Conservation (phyloP, 2,113 vertebrate species). For the Mirounga angustirostris region DNA sequence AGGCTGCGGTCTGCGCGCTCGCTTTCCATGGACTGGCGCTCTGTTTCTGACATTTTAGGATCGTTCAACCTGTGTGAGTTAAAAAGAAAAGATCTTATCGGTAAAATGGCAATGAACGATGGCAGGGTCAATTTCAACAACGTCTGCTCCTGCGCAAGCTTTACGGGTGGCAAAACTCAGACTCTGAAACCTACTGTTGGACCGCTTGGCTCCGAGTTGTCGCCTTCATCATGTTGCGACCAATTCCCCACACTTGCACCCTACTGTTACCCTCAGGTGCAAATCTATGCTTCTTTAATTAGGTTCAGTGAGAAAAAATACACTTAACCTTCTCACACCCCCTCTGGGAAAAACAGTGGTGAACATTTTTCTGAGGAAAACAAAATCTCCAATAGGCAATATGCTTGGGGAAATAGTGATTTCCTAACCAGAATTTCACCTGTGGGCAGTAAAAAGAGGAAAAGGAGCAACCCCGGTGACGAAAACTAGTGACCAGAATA, state of each 20-base stretch:
- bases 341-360: background rate
- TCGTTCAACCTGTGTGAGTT: slow-evolving; percentile 94
- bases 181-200: background rate
- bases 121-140: background rate
- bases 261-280: background rate
- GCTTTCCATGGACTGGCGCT: slow-evolving; percentile 96
- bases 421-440: background rate
- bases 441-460: background rate
- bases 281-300: background rate
- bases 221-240: too few relatives aligned
- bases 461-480: background rate
- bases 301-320: background rate
- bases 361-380: background rate
- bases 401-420: background rate
- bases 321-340: background rate
- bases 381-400: background rate
- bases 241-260: background rate
- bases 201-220: background rate
- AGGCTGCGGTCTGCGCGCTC: slow-evolving; percentile 98
- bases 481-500: background rate
- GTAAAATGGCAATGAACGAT: background rate
- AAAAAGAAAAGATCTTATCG: slow-evolving; percentile 60
- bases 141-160: background rate
- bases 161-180: background rate
- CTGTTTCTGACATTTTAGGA: slow-evolving; percentile 97